Evolutionary conservation across 2,113 vertebrate species (phyloP).

Genomic region (Epinephelus cyanopodus): DNA sequence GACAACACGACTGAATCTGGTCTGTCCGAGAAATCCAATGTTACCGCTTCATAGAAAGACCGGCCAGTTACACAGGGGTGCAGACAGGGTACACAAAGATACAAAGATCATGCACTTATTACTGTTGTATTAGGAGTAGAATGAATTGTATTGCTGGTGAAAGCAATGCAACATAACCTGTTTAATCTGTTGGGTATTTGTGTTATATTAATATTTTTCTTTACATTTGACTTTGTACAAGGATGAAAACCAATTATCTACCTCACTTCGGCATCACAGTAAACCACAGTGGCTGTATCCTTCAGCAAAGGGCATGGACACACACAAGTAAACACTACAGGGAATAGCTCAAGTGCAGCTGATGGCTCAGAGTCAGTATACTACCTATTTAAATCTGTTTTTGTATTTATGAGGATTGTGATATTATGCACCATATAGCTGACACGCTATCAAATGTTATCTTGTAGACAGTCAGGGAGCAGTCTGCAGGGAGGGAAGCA

Average conservation of each 20-base stretch:
- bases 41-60: constrained; percentile 37
- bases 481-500: constrained; percentile 58
- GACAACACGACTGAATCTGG: constrained; percentile 4
- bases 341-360: constrained; percentile 51
- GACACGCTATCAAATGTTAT: constrained; percentile 1
- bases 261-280: constrained; percentile 66
- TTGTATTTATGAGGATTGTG: constrained; percentile 67
- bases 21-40: constrained; percentile 26
- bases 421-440: constrained; percentile 15
- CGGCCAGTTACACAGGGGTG: neutral
- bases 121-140: constrained; percentile 15
- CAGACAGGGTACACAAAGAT: constrained; percentile 52
- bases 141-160: constrained; percentile 32
- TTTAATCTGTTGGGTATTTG: constrained; percentile 55
- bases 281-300: constrained; percentile 25
- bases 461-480: constrained; percentile 7
- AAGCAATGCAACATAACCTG: constrained; percentile 56
- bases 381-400: constrained; percentile 67
- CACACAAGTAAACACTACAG: constrained; percentile 33
- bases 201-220: constrained; percentile 36
- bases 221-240: constrained; percentile 41
- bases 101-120: constrained; percentile 60
- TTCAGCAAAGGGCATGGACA: constrained; percentile 18
- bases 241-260: constrained; percentile 68
- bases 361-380: constrained; percentile 41